Percentiles rank a stretch among this genome's conserved stretches.
phyloP scores from a whole-genome alignment of 2,797 vertebrate species.

The Holocentrus rufus region DNA sequence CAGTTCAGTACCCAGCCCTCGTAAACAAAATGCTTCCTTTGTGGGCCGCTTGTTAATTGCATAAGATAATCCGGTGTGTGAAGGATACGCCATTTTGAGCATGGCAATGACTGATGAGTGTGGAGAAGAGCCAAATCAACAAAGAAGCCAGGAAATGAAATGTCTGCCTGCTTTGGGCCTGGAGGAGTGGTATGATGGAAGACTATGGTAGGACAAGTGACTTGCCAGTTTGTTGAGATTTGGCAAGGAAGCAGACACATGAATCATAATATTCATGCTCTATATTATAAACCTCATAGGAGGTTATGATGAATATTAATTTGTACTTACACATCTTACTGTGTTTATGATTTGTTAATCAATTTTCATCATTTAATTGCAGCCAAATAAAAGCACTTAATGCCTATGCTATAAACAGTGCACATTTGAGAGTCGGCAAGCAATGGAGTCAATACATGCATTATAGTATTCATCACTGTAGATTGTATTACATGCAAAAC shows the following conservation, averaged over 20 bases:
- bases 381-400: slow-evolving; percentile 5
- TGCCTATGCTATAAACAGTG: background rate
- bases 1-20: slow-evolving; percentile 25
- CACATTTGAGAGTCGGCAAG: slow-evolving; percentile 29
- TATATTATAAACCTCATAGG: slow-evolving; percentile 26
- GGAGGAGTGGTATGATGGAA: slow-evolving; percentile 58
- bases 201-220: slow-evolving; percentile 38
- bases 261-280: slow-evolving; percentile 26
- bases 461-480: slow-evolving; percentile 35
- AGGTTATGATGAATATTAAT: background rate
- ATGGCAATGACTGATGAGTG: slow-evolving; percentile 68
- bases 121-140: slow-evolving; percentile 71
- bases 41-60: slow-evolving; percentile 69
- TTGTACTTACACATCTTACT: slow-evolving; percentile 1
- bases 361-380: background rate
- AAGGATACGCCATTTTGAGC: slow-evolving; percentile 76
- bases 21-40: slow-evolving; percentile 53
- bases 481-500: slow-evolving; percentile 15
- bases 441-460: slow-evolving; percentile 44
- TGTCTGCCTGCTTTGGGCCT: slow-evolving; percentile 63
- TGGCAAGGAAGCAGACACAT: slow-evolving; percentile 55
- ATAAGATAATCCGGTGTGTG: slow-evolving; percentile 67
- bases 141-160: slow-evolving; percentile 68
- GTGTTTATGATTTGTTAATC: background rate
- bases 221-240: slow-evolving; percentile 50